Conservation (phyloP, 2,113 vertebrate genomes). For the Taxidea taxus region DNA sequence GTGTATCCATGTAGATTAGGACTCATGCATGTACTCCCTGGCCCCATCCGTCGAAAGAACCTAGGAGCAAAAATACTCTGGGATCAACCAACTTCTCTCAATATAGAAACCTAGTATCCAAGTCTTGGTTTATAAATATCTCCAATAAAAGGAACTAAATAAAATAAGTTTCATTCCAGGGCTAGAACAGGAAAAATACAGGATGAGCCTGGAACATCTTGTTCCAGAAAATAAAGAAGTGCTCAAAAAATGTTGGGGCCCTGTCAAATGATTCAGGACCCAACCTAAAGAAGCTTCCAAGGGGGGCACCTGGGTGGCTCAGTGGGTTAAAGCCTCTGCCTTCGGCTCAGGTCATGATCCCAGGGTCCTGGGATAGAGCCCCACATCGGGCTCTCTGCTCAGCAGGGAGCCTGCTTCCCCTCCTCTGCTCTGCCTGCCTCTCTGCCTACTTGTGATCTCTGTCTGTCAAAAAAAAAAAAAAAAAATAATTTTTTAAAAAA, state of each 20-base stretch:
- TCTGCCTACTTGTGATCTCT: too few relatives aligned
- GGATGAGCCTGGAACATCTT: background rate
- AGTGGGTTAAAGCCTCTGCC: too few relatives aligned
- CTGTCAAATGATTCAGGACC: background rate
- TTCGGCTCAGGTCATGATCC: too few relatives aligned
- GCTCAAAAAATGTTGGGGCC: background rate
- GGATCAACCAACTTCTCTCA: constrained; percentile 27
- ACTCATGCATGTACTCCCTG: background rate
- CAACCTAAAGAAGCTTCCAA: background rate
- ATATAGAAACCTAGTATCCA: background rate
- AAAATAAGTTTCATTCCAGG: constrained; percentile 11
- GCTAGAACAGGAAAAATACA: background rate
- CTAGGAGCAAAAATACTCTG: background rate
- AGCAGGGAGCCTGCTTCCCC: too few relatives aligned
- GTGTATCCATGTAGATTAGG: background rate
- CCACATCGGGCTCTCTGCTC: too few relatives aligned
- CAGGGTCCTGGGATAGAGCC: too few relatives aligned
- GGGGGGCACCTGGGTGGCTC: background rate
- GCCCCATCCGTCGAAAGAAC: background rate
- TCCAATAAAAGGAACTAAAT: background rate
- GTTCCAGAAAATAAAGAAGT: background rate
- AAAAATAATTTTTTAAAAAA: too few relatives aligned
- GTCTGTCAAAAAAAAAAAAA: too few relatives aligned
- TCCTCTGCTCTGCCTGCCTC: too few relatives aligned
- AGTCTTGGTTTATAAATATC: background rate